Conservation (phyloP, 2,888 invertebrate genomes). For the Ichneumoninae sp. region DNA sequence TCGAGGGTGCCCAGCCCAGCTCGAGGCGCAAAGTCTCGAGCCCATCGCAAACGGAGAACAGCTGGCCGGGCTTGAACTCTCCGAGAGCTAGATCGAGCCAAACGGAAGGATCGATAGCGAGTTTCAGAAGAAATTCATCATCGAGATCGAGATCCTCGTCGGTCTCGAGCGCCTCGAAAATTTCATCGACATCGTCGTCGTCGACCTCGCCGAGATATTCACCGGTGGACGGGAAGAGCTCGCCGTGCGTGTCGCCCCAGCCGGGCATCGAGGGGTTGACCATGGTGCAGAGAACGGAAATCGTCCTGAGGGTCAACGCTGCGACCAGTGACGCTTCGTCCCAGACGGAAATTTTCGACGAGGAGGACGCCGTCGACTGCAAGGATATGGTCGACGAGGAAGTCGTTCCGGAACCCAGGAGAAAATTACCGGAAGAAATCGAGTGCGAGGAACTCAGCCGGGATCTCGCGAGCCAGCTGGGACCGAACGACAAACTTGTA, state of each 20-base stretch:
- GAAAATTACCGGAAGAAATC: constrained; percentile 90
- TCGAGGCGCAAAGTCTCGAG: constrained; percentile 79
- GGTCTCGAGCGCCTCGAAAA: constrained; percentile 70
- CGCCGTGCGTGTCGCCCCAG: constrained; percentile 80
- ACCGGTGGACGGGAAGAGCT: constrained; percentile 73
- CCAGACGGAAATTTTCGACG: constrained; percentile 85
- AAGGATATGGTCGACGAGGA: constrained; percentile 68
- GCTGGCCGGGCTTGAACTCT: constrained; percentile 70
- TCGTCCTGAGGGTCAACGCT: constrained; percentile 87
- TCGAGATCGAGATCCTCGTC: constrained; percentile 71
- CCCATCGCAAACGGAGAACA: constrained; percentile 81
- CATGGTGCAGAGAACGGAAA: constrained; percentile 88
- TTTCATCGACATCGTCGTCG: constrained; percentile 68
- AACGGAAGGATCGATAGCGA: constrained; percentile 58
- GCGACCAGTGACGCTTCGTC: constrained; percentile 87
- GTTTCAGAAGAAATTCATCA: constrained; percentile 58
- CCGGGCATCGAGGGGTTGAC: constrained; percentile 85
- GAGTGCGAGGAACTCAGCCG: constrained; percentile 90
- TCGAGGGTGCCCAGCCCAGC: not conserved
- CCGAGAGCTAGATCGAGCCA: constrained; percentile 72
- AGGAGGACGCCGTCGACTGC: constrained; percentile 72
- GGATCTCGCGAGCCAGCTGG: constrained; percentile 87
- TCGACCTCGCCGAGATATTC: constrained; percentile 76
- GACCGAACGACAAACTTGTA: constrained; percentile 88
- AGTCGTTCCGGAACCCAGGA: constrained; percentile 85